Evolutionary conservation across 1,140 invertebrate species (phyloP), one percentile per base, ranked within the genome.

Genomic region (Reticulitermes speratus): DNA sequence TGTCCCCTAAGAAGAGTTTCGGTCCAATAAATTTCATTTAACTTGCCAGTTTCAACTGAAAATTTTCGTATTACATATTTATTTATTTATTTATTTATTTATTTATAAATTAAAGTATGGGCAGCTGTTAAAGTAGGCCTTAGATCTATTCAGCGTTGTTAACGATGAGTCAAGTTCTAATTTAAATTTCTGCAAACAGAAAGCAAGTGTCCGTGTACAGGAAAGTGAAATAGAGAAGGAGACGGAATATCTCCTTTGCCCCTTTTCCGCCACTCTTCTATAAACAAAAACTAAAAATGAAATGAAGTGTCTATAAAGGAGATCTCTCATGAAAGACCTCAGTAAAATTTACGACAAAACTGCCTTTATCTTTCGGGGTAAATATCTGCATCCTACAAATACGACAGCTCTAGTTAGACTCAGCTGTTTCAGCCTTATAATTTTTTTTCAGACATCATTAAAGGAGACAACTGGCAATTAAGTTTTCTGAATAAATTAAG

Each of bases 401-500:
- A 75, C 25, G 65, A 75, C 65, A 75, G 65, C n/a, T 30, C 65
- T 14, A 30, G 2, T 30, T 75, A 75, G 65, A 30, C n/a, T 75
- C 65, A n/a, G 65, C 65, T 75, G 65, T 75, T 30, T 75, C 65
- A 30, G 25, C 14, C 65, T 75, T 75, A 75, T 75, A 25, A 30
- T 30, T 75, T 75, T 30, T 75, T 55, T 21, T 44, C 30, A 84
- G 48, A 84, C 83, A 84, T 55, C 83, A 44, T 84, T 52, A 84
- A 84, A 84, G 44, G 23, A 44, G 83, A 84, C 83, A 84, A 84
- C 83, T 84, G 45, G 83, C 30, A 84, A 84, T 84, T 84, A 84
- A 84, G 48, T 84, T 84, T 84, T 84, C 83, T 44, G 83, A 84
- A 84, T 84, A 84, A 44, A 84, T 84, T 84, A 84, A 25, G 48